A percentile compares a stretch with the other conserved stretches of the same genome.
These are phyloP conservation scores for Catharus minimus DNA, from an alignment of 2,113 vertebrate species.

Conservation along the genomic window DNA sequence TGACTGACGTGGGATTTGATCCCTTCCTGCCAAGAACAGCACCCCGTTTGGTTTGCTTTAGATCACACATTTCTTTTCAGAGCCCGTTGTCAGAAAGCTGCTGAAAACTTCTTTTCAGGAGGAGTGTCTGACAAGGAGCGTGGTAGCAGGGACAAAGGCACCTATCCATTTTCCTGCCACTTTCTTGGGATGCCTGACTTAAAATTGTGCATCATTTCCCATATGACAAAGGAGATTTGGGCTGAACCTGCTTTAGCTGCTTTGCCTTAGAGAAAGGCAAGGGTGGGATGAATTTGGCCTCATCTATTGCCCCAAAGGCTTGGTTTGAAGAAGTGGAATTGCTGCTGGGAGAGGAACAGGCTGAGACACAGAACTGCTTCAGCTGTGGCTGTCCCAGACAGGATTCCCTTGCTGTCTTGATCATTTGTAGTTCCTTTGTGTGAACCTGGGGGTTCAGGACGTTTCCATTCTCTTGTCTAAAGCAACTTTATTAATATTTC, in stretches of 20 bases:
- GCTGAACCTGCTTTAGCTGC: not conserved
- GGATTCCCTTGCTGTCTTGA: not conserved
- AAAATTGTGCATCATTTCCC: not conserved
- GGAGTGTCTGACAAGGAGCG: not conserved
- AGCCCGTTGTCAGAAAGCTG: conserved; percentile 29
- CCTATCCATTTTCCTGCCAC: not conserved
- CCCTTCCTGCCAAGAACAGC: conserved; percentile 26
- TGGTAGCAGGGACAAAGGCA: not conserved
- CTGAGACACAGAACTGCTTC: not conserved
- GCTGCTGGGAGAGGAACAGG: not conserved
- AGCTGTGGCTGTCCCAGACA: not conserved
- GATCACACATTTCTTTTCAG: conserved; percentile 27
- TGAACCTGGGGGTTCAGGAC: rapidly evolving
- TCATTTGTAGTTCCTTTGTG: rapidly evolving
- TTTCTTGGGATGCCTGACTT: not conserved
- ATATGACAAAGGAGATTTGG: not conserved
- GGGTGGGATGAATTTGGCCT: not conserved
- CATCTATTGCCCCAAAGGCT: not conserved
- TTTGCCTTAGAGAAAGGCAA: not conserved
- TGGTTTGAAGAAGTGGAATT: not conserved
- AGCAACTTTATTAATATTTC: not conserved
- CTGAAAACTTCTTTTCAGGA: conserved; percentile 10
- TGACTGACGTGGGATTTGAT: conserved; percentile 49
- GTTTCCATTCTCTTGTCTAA: not conserved
- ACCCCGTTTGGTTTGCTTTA: conserved; percentile 29